Percentiles rank a stretch among this genome's conserved stretches.
These are phyloP conservation scores for Ricordea florida DNA, from an alignment of 92 coral and sea anemone species.

Conservation along the genomic window DNA sequence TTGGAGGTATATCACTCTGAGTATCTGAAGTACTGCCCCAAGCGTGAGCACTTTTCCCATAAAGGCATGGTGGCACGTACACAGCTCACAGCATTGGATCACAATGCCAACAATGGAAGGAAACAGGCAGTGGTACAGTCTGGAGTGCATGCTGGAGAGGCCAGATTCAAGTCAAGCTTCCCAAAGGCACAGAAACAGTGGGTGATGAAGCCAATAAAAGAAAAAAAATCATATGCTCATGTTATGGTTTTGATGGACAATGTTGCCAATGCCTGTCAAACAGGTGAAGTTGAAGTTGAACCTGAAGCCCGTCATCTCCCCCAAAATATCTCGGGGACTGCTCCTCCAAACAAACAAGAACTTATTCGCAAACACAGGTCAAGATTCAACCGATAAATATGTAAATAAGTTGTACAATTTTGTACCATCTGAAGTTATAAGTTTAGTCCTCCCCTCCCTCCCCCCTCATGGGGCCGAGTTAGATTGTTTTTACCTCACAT, in stretches of 20 bases:
- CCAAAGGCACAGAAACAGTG: conserved; percentile 50
- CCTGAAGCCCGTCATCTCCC: conserved; percentile 15
- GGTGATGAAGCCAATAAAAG: conserved; percentile 53
- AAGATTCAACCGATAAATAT: conserved; percentile 10
- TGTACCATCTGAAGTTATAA: no score
- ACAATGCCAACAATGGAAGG: conserved; percentile 39
- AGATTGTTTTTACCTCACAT: no score
- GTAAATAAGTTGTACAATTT: not conserved
- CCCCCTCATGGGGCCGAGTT: no score
- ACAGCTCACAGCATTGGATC: conserved; percentile 61
- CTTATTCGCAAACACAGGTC: conserved; percentile 27
- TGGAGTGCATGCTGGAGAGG: conserved; percentile 28
- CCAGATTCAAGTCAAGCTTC: conserved; percentile 33
- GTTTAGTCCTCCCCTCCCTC: no score
- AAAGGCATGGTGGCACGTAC: no score
- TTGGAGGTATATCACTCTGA: no score
- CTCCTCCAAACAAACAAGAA: conserved; percentile 27
- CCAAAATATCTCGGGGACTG: conserved; percentile 19
- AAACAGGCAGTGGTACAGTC: conserved; percentile 45
- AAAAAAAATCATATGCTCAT: conserved; percentile 19
- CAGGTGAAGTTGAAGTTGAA: conserved; percentile 18
- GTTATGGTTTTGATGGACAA: conserved; percentile 13
- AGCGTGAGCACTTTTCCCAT: no score
- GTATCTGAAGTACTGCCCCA: no score
- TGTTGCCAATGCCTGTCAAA: conserved; percentile 9